phyloP scores from a whole-genome alignment of 2,113 vertebrate species.

The Isurus oxyrinchus region DNA sequence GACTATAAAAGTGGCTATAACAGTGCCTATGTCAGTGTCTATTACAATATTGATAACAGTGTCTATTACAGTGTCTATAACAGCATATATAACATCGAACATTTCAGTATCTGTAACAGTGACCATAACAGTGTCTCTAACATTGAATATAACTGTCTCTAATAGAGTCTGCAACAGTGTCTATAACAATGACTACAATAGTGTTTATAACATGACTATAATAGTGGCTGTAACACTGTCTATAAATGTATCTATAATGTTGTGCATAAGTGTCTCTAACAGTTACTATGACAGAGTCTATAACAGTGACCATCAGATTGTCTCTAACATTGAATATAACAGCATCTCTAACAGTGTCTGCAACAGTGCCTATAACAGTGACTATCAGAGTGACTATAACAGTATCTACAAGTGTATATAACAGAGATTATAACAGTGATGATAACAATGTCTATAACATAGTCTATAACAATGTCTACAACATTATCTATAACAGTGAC shows the following conservation, averaged over 20 bases:
- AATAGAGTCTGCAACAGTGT: no score
- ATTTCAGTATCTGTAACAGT: neutral
- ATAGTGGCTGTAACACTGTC: no score
- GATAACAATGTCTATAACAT: neutral
- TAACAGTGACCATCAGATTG: no score
- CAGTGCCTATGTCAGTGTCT: neutral
- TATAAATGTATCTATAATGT: no score
- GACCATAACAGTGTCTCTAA: no score
- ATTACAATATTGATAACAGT: neutral
- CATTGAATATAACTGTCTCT: neutral
- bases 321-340: neutral
- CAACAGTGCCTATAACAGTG: neutral
- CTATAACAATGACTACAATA: no score
- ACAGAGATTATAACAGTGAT: neutral
- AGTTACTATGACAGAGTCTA: no score
- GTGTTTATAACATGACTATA: no score
- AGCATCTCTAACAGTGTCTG: neutral
- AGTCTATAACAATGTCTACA: neutral
- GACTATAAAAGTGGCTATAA: neutral
- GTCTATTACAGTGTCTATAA: neutral
- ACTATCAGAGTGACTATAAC: neutral
- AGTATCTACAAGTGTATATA: neutral
- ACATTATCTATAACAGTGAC: no score
- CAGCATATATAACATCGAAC: neutral
- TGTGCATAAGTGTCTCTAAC: no score